A percentile compares a stretch with the other conserved stretches of the same genome.
These are phyloP conservation scores for Euspilapteryx auroguttella DNA, from an alignment of 2,888 invertebrate species.

Conservation along the genomic window DNA sequence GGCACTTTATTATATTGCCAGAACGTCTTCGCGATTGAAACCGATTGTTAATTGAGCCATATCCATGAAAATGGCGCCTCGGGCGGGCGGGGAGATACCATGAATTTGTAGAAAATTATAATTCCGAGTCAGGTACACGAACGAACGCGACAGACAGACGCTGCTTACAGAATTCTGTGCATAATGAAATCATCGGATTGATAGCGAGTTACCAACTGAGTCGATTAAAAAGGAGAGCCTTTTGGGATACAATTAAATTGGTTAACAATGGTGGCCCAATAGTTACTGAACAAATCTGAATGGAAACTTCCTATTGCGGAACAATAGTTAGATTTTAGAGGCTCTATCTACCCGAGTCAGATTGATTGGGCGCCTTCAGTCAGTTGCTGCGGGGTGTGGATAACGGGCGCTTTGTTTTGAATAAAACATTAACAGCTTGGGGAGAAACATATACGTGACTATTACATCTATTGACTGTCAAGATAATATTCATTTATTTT, in stretches of 20 bases:
- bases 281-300: slow-evolving; percentile 60
- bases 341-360: slow-evolving; percentile 57
- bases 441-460: too few relatives aligned
- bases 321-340: slow-evolving; percentile 60
- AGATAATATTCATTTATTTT: too few relatives aligned
- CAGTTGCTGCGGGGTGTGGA: slow-evolving; percentile 28
- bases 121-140: too few relatives aligned
- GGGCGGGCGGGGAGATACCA: slow-evolving; percentile 22
- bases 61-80: slow-evolving; percentile 57
- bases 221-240: slow-evolving; percentile 3
- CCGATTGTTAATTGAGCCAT: slow-evolving; percentile 61
- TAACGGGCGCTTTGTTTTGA: too few relatives aligned
- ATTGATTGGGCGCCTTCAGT: slow-evolving; percentile 51
- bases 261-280: slow-evolving; percentile 22
- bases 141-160: too few relatives aligned
- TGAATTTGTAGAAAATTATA: too few relatives aligned
- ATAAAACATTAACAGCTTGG: too few relatives aligned
- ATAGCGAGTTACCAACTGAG: too few relatives aligned
- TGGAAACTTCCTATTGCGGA: slow-evolving; percentile 57
- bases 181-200: slow-evolving; percentile 5
- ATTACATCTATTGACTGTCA: too few relatives aligned
- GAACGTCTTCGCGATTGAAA: slow-evolving; percentile 59
- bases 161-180: too few relatives aligned
- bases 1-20: slow-evolving; percentile 48
- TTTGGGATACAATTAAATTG: slow-evolving; percentile 2